Conservation (phyloP, 1,140 invertebrate species). For the Lineus longissimus region DNA sequence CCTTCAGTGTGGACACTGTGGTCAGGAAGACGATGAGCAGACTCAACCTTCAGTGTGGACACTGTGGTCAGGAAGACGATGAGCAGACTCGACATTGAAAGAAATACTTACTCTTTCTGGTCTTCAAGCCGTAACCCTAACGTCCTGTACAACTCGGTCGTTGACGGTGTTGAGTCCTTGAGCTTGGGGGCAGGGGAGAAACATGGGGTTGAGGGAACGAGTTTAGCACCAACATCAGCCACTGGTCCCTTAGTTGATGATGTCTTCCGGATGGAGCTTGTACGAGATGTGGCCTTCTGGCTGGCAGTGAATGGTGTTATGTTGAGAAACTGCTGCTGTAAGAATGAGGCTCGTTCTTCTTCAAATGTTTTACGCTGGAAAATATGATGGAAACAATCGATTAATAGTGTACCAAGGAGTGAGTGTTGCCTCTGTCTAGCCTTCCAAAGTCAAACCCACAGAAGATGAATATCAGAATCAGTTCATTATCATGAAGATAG, state of each 20-base stretch:
- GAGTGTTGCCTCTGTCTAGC: too few relatives aligned
- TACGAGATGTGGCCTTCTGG: too few relatives aligned
- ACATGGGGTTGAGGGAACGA: conserved; percentile 38
- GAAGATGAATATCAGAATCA: too few relatives aligned
- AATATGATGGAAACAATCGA: too few relatives aligned
- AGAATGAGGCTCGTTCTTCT: conserved; percentile 27
- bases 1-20: too few relatives aligned
- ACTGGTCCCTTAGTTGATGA: conserved; percentile 10
- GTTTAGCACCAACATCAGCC: conserved; percentile 16
- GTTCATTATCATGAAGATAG: too few relatives aligned
- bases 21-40: too few relatives aligned
- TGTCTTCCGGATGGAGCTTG: background rate
- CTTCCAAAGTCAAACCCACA: too few relatives aligned
- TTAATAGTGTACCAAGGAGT: too few relatives aligned
- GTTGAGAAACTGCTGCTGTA: conserved; percentile 32
- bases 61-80: too few relatives aligned
- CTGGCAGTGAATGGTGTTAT: conserved; percentile 25
- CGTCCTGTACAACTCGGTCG: conserved; percentile 30
- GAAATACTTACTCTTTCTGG: background rate
- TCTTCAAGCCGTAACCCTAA: conserved; percentile 17
- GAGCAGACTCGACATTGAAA: too few relatives aligned
- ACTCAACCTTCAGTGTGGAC: too few relatives aligned
- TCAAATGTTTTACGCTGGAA: conserved; percentile 33
- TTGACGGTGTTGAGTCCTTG: conserved; percentile 24
- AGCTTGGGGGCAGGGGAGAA: conserved; percentile 33